Evolutionary conservation across 2,797 vertebrate genomes (phyloP), one percentile per base, ranked within the genome.

Genomic region (Eulemur coronatus): DNA sequence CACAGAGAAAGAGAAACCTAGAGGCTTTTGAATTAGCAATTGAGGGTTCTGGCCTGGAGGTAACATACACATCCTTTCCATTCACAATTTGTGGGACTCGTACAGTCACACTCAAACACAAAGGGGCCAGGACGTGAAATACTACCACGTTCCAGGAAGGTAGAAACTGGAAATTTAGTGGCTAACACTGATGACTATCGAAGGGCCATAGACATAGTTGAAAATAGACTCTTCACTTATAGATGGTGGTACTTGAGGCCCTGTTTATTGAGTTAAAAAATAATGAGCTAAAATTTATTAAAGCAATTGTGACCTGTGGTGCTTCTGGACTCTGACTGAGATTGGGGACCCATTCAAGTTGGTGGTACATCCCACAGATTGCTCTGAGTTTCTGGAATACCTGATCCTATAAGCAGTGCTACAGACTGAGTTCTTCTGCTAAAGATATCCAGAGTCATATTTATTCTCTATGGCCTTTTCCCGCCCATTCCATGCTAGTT

Each of bases 311-410:
- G 59, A 75, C 43, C 67, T 46, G 69, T 48, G 35, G 48, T 65
- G 7, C 43, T 13, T 82, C 43, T 82, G 30, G 95, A 69, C 67
- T 88, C 63, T 79, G 84, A 33, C 5, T 57, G 22, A 88, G 69
- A 20, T 3, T 5, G 0, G 3, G 33, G 61, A 55, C 55, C 17
- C 6, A 2, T 65, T 55, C 41, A 73, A 8, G 22, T 73, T 78
- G 86, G 70, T 73, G 72, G 91, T 33, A 33, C 20, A 79, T 30
- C 59, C 14, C 30, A 75, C 67, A 38, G 43, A 18, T 89, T 82
- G 26, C 72, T 76, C 95, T 90, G 91, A 95, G 73, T 91, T 92
- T 97, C 92, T 95, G 87, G 82, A 70, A 38, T 90, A 38, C 61
- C 26, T 87, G 38, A 57, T 65, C 41, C 88, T 30, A 33, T 14